Evolutionary conservation across 2,113 vertebrate genomes (phyloP), one percentile per base, ranked within the genome.

Genomic region (Sceloporus undulatus): DNA sequence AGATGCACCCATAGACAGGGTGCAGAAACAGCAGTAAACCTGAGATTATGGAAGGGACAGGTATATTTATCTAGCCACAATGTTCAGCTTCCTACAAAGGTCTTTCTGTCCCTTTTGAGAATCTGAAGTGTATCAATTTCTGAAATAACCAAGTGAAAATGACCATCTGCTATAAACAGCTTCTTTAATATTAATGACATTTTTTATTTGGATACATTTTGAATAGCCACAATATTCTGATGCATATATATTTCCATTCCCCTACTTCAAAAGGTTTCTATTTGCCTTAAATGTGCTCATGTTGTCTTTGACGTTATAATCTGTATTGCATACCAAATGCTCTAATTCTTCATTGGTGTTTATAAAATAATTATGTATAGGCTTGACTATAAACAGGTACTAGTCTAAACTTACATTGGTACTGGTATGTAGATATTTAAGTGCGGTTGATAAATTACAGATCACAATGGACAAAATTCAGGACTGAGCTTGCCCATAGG

Each of bases 131-230:
- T 48, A 52, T 54, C 27, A 13, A 5, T 25, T n/a, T 79, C 9
- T 16, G 27, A 79, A 54, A 79, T 78, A 9, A 23, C 7, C 23
- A 9, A 52, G 23, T 79, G 13, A 79, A 79, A 79, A 29, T 52
- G 77, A 56, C 14, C 27, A 79, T 79, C 42, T 71, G 25, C 65
- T 70, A 5, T 2, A 70, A 52, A n/a, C 48, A 68, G 1, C 7
- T 48, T 83, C 52, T 19, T 79, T 56, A 16, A 13, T 59, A 10
- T 29, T 19, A 68, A 38, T 19, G 90, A 76, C 0, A 85, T 10
- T 21, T 23, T 34, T n/a, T 71, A 29, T 80, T 56, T 21, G 38
- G 3, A 90, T 91, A 78, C 59, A 59, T 89, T 81, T 92, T 82
- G 27, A 59, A n/a, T 81, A 85, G n/a, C 42, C 77, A 87, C 86